Evolutionary conservation across 2,113 vertebrate genomes (phyloP).

Genomic region (Morone chrysops): DNA sequence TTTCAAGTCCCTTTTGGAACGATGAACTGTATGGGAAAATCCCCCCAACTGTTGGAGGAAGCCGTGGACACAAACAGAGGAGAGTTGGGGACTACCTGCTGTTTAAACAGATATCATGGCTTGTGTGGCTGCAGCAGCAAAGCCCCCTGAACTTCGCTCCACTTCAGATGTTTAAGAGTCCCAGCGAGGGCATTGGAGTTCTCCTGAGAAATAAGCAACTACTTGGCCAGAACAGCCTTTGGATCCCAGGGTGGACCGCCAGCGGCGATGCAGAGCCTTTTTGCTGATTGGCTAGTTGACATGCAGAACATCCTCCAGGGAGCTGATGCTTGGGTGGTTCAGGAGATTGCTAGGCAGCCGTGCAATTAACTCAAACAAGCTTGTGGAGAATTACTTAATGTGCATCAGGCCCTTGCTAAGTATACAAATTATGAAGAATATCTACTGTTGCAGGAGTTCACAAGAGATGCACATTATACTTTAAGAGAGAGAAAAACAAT

Average conservation of each 20-base stretch:
- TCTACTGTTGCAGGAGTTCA: slow-evolving; percentile 24
- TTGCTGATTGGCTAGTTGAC: slow-evolving; percentile 70
- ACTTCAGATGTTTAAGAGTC: slow-evolving; percentile 78
- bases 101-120: slow-evolving; percentile 80
- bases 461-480: slow-evolving; percentile 13
- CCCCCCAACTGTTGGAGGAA: slow-evolving; percentile 69
- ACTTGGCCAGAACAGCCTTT: slow-evolving; percentile 82
- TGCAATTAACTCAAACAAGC: slow-evolving; percentile 76
- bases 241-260: slow-evolving; percentile 76
- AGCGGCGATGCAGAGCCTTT: slow-evolving; percentile 58
- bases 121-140: slow-evolving; percentile 59
- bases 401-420: slow-evolving; percentile 51
- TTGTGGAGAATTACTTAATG: slow-evolving; percentile 70
- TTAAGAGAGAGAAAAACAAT: not conserved
- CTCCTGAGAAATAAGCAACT: slow-evolving; percentile 79
- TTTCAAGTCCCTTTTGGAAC: slow-evolving; percentile 55
- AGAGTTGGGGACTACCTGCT: slow-evolving; percentile 78
- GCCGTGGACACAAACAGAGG: slow-evolving; percentile 72
- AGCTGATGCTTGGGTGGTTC: slow-evolving; percentile 78
- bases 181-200: slow-evolving; percentile 60
- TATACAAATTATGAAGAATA: slow-evolving; percentile 47
- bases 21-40: slow-evolving; percentile 75
- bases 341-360: slow-evolving; percentile 67
- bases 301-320: slow-evolving; percentile 64
- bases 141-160: slow-evolving; percentile 72